Base-by-base conservation (phyloP, 2,888 invertebrate species). In the Hyppa rectilinea region DNA sequence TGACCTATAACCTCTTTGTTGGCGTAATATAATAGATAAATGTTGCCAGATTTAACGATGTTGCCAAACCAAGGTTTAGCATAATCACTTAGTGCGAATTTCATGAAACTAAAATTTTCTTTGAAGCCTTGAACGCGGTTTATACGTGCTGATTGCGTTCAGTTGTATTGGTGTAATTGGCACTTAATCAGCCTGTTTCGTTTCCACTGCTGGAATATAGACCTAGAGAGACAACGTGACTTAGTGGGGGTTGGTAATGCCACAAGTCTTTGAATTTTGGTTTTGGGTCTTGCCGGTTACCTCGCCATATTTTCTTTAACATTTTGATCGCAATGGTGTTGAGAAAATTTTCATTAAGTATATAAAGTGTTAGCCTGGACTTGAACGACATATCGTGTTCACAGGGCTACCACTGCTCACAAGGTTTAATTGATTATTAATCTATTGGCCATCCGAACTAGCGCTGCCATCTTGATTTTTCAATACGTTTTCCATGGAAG, bases 1-100 rank as follows among this genome's bases (percentile, higher is more conserved):
- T 76, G 49, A 74, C 69, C 68, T 75, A 7, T 66, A 17, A 53
- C 67, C 68, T 45, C 29, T 45, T n/a, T 20, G 29, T 17, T 36
- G 6, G 14, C 6, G 5, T 40, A 17, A 29, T 31, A 29, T 14
- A 23, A 50, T 34, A n/a, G n/a, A n/a, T 40, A 7, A 45, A 59
- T 31, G 43, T 55, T 60, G 53, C n/a, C 69, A 53, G 53, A n/a
- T 43, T 75, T 74, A 55, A 67, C 20, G 34, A 67, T 53, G 40
- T 23, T 23, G 45, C 31, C 2, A 17, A 47, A 38, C 70, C 0
- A 29, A 38, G 23, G 7, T 4, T 26, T 17, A 20, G 1, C n/a
- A n/a, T n/a, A n/a, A n/a, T n/a, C n/a, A n/a, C n/a, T n/a, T n/a
- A n/a, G n/a, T n/a, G n/a, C n/a, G n/a, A n/a, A n/a, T n/a, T n/a